Percentiles rank a stretch among this genome's conserved stretches.
Conservation (phyloP, 2,888 invertebrate genomes). For the Dascillus cervinus region DNA sequence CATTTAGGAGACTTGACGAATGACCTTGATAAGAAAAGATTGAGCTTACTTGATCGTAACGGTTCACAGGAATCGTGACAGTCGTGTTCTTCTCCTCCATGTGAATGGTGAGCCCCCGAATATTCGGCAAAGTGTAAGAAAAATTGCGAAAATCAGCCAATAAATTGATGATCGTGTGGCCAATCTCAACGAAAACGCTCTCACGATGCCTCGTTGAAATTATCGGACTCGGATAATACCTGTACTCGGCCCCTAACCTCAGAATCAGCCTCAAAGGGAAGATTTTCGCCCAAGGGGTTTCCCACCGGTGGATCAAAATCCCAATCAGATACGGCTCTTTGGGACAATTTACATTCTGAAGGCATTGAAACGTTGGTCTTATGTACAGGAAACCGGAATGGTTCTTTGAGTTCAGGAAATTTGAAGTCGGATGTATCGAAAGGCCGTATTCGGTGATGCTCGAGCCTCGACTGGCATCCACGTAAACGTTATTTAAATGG, state of each 20-base stretch:
- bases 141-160: conserved; percentile 79
- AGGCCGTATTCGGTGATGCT: conserved; percentile 64
- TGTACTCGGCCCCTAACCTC: conserved; percentile 74
- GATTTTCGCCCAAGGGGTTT: conserved; percentile 76
- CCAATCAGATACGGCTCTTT: conserved; percentile 69
- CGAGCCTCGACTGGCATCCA: conserved; percentile 55
- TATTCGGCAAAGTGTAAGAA: conserved; percentile 68
- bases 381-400: conserved; percentile 79
- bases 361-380: conserved; percentile 71
- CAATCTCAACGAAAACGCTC: conserved; percentile 76
- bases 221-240: conserved; percentile 79
- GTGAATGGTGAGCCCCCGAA: conserved; percentile 70
- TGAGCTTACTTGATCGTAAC: conserved; percentile 45
- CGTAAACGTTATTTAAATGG: conserved; percentile 65
- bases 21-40: too few relatives aligned
- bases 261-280: conserved; percentile 67
- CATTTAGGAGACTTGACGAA: too few relatives aligned
- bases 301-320: conserved; percentile 73
- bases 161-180: conserved; percentile 81
- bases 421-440: conserved; percentile 52
- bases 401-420: conserved; percentile 61
- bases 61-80: conserved; percentile 67
- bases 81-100: conserved; percentile 75
- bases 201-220: conserved; percentile 69
- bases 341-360: conserved; percentile 66